Percentiles rank a stretch among this genome's conserved stretches.
phyloP scores from a whole-genome alignment of 2,888 invertebrate species.

The Xanthia icteritia region DNA sequence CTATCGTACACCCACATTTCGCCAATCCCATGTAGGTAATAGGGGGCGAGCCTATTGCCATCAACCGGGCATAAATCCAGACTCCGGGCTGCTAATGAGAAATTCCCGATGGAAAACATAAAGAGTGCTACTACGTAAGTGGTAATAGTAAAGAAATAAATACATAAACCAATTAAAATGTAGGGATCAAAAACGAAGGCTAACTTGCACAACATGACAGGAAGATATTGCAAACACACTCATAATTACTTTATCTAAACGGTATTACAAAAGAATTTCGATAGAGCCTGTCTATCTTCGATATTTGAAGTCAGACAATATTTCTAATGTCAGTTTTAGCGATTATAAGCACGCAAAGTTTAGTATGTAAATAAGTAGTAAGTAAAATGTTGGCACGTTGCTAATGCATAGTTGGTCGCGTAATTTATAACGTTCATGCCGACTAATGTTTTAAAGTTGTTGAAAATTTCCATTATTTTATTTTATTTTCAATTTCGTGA shows the following conservation, averaged over 20 bases:
- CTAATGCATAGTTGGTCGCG: conserved; percentile 53
- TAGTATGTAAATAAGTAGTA: conserved; percentile 39
- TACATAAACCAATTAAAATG: conserved; percentile 10
- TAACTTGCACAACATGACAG: conserved; percentile 38
- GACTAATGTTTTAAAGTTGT: too few species aligned
- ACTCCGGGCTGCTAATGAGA: too few species aligned
- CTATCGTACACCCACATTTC: too few species aligned
- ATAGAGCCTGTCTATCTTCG: conserved; percentile 40
- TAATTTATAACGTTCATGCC: conserved; percentile 49
- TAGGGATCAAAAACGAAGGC: conserved; percentile 36
- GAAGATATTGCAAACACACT: conserved; percentile 44
- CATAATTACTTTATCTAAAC: conserved; percentile 42
- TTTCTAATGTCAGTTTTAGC: conserved; percentile 44
- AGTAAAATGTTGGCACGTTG: conserved; percentile 45
- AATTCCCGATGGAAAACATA: too few species aligned
- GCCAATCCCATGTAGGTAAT: too few species aligned
- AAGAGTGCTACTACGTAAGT: too few species aligned
- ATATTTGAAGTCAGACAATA: conserved; percentile 32
- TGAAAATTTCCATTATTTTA: too few species aligned
- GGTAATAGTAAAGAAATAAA: too few species aligned
- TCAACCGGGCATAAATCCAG: too few species aligned
- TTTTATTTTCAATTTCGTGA: too few species aligned
- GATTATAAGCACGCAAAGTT: conserved; percentile 44
- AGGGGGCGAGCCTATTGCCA: too few species aligned
- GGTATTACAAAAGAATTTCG: conserved; percentile 54